phyloP scores from a whole-genome alignment of 2,797 vertebrate species.

The Emydoidea blandingii region DNA sequence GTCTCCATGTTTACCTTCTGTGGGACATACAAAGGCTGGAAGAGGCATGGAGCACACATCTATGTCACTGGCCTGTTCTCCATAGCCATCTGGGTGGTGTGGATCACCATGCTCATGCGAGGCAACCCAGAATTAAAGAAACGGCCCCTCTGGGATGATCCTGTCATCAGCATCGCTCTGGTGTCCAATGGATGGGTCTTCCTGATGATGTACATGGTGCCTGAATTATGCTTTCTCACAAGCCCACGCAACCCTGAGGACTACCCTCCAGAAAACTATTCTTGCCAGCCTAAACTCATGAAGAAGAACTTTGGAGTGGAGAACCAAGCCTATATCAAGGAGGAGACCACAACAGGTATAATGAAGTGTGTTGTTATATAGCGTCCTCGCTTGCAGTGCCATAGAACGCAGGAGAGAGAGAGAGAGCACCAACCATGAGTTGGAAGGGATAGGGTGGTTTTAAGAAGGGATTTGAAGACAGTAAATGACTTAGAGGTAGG shows the following conservation, averaged over 20 bases:
- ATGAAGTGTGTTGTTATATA: neutral
- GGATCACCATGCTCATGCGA: constrained; percentile 88
- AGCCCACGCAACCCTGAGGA: constrained; percentile 75
- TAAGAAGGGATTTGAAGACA: neutral
- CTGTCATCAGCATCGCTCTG: constrained; percentile 86
- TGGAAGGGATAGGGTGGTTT: neutral
- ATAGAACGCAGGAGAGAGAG: neutral
- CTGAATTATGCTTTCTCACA: constrained; percentile 87
- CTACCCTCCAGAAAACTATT: constrained; percentile 77
- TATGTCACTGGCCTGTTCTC: constrained; percentile 86
- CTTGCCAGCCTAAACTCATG: constrained; percentile 78
- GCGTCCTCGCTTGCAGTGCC: neutral
- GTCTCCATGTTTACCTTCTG: constrained; percentile 82
- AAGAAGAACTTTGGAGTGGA: constrained; percentile 83
- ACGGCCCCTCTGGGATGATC: constrained; percentile 87
- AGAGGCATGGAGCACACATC: constrained; percentile 83
- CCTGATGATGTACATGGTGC: constrained; percentile 85
- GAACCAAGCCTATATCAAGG: constrained; percentile 86
- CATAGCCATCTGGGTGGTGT: constrained; percentile 87
- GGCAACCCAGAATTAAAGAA: constrained; percentile 58
- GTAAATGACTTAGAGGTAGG: neutral
- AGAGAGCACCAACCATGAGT: neutral
- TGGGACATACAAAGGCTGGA: constrained; percentile 83
- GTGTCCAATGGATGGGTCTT: constrained; percentile 92
- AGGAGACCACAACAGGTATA: constrained; percentile 79